Base-by-base conservation (phyloP, 2,888 invertebrate genomes). In the Tetropium fuscum region DNA sequence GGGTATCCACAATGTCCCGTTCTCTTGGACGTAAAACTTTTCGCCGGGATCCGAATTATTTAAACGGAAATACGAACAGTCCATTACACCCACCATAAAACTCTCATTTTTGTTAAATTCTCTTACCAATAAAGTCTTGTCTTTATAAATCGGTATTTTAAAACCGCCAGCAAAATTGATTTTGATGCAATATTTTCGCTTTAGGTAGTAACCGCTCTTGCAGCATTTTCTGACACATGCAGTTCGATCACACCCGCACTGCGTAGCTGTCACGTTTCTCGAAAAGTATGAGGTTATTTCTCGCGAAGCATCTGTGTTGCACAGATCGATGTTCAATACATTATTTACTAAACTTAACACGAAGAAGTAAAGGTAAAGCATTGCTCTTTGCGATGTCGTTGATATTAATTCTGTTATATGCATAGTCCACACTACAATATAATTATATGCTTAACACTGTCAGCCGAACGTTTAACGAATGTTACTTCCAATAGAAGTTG, bases 1-100 rank as follows among this genome's bases (percentile, higher is more conserved):
- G 1, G 71, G 70, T 5, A 72, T 47, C 66, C 68, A 71, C 25
- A 73, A 32, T 5, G 11, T 19, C 19, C 74, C 72, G 45, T 70
- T 54, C 47, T 66, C 59, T 54, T 75, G 75, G 1, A 69, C 20
- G 32, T 66, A 72, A 64, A 65, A 74, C n/a, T 49, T 41, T 30
- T 73, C 70, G 10, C 25, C 41, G 1, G 55, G 38, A 34, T 41
- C 18, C 7, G 48, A 47, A 2, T 30, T 45, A 6, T 62, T 40
- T 40, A 68, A 56, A 2, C 20, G 53, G 44, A 63, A 69, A 34
- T 62, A 63, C 10, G 40, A 30, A 53, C 72, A 72, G 13, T 58
- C 36, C 34, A 65, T 58, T 0, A 58, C 36, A 18, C 70, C 72
- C 18, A 66, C 55, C n/a, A 66, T 55, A 53, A 64, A 59, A 18